Percentiles rank a stretch among this genome's conserved stretches.
These are phyloP conservation scores for Rissa tridactyla DNA, from an alignment of 2,113 vertebrate species.

Conservation along the genomic window DNA sequence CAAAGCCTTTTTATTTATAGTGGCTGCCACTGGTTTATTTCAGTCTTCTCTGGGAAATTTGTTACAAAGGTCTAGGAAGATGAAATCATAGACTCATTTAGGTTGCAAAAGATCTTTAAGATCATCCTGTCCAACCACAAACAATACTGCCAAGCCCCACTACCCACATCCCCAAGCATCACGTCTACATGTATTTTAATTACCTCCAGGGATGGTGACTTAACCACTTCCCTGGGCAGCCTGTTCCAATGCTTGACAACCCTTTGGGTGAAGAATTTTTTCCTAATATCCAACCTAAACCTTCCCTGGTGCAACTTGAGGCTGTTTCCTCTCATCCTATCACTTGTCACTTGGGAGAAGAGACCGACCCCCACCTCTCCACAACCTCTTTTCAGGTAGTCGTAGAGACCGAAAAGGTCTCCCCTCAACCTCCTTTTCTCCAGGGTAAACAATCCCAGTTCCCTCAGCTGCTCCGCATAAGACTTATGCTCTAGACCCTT, in stretches of 20 bases:
- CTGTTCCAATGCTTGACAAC: background rate
- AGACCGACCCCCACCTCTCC: too few species aligned
- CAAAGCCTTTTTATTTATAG: background rate
- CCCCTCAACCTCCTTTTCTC: background rate
- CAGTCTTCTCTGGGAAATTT: background rate
- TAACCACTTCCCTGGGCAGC: background rate
- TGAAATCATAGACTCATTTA: background rate
- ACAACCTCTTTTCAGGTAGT: too few species aligned
- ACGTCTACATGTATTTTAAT: background rate
- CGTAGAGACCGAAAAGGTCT: too few species aligned
- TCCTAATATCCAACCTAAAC: background rate
- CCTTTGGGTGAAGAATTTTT: background rate
- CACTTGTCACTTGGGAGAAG: too few species aligned
- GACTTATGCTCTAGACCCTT: background rate
- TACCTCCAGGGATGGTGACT: background rate
- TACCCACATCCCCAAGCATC: background rate
- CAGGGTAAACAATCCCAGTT: background rate
- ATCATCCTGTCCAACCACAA: accelerated
- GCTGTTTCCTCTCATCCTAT: background rate
- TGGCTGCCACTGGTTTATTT: background rate
- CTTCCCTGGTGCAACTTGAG: background rate
- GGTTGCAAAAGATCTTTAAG: background rate
- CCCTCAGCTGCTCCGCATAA: background rate
- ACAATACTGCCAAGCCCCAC: background rate
- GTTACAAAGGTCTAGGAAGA: background rate